Evolutionary conservation across 1,140 invertebrate genomes (phyloP), one percentile per base, ranked within the genome.

Genomic region (Aricia agestis): DNA sequence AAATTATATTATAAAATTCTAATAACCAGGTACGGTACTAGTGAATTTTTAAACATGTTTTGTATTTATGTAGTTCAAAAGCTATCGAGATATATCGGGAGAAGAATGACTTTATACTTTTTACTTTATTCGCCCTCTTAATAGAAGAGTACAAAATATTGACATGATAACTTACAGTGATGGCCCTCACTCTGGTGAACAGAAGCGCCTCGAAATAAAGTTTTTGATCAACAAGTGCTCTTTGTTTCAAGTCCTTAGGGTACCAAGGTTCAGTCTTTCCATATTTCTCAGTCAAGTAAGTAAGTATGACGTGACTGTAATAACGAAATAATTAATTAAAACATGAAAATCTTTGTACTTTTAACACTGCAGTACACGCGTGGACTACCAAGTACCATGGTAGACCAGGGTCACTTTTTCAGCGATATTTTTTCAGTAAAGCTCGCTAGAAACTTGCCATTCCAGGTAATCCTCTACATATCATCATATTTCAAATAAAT

Each of bases 161-260:
- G 36, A 5, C 6, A 36, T 4, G 36, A 2, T 58, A 59, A 72
- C 76, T 88, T 82, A 83, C 92, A 81, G 82, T 85, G 85, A 79
- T 84, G 85, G 68, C 89, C 80, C 66, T 74, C 41, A 94, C 83
- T 36, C 92, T 83, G 58, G 89, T 68, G 82, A 80, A 94, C 95
- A 1, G 96, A 86, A 6, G 92, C 93, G 93, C 89, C 78, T 96
- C 95, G 72, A 96, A 97, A 74, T 95, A 93, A 0, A 97, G 78
- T 58, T 94, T 92, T 74, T 95, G 93, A 82, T 96, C 94, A 7
- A 97, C 94, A 4, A 95, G 41, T 6, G 95, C 95, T 68, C 95
- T 89, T 25, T 92, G 84, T 17, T 92, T 91, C 1, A 93, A 83
- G 74, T 95, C 93, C 59, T 93, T 94, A 0, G 96, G 96, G 85